Evolutionary conservation across 2,113 vertebrate genomes (phyloP).

Genomic region (Athene cunicularia): DNA sequence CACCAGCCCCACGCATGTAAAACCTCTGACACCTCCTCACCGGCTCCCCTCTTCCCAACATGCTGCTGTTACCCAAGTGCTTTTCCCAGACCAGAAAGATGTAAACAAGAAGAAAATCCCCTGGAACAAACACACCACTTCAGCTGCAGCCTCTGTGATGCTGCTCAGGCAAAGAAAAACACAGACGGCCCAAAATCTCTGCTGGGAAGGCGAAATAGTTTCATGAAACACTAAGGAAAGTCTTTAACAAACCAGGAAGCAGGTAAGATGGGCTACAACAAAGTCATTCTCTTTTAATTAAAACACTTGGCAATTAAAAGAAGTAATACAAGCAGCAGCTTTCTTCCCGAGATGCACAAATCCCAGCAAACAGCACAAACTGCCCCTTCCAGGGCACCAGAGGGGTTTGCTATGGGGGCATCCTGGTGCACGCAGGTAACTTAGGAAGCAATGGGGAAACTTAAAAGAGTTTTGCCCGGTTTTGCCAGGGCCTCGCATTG

Average conservation of each 20-base stretch:
- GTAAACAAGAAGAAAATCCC: not conserved
- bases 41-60: not conserved
- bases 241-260: not conserved
- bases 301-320: not conserved
- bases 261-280: not conserved
- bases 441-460: not conserved
- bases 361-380: not conserved
- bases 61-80: not conserved
- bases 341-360: not conserved
- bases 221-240: not conserved
- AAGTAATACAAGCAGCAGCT: not conserved
- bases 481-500: not conserved
- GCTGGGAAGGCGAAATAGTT: not conserved
- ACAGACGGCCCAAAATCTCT: not conserved
- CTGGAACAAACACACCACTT: not conserved
- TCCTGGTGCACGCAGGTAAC: not conserved
- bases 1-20: not conserved
- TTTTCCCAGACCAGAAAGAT: not conserved
- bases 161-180: not conserved
- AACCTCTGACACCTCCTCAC: not conserved
- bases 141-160: not conserved
- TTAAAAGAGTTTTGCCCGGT: not conserved
- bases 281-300: not conserved
- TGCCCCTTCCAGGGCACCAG: not conserved
- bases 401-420: not conserved